Base-by-base conservation (phyloP, 1,140 invertebrate genomes). In the Magallana ariakensis region DNA sequence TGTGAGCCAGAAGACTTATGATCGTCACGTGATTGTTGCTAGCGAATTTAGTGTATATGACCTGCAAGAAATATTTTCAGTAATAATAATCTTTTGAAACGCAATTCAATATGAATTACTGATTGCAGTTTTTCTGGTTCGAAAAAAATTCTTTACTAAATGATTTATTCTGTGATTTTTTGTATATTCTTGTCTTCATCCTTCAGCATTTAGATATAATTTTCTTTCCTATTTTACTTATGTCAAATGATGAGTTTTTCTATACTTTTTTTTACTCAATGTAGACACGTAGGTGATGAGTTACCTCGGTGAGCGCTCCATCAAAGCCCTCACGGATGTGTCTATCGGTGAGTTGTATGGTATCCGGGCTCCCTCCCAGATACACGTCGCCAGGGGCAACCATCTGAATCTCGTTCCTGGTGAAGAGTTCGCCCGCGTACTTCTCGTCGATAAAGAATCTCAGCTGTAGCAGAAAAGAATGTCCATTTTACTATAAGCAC, bases 301-400 rank as follows among this genome's bases (percentile, higher is more conserved):
- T 26, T 88, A 93, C 92, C 83, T 91, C 87, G 11, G 90, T 90
- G 1, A 93, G 22, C 19, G 87, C 90, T 53, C 93, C 93, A 80
- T 89, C 80, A 53, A 92, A 91, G 26, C 90, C 89, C 15, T 80
- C 58, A 6, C 22, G 81, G 7, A 91, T 84, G 10, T 88, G 53
- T 15, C 87, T 84, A 33, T 84, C 58, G 9, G 93, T 93, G 22
- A 86, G 84, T 0, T 84, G 87, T 10, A 46, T 19, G 0, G 82
- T 81, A 10, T 92, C 87, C 15, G 87, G 87, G 9, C 87, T 89
- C 10, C 93, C 92, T 8, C 92, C 93, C 10, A 93, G 85, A 56
- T 88, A 92, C 0, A 93, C 90, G 7, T 90, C 62, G 1, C 89
- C 92, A 33, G 66, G 81, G 16, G 85, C 80, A n/a, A 92, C 84